phyloP scores from a whole-genome alignment of 2,113 vertebrate genomes.

The Lepidothrix coronata region DNA sequence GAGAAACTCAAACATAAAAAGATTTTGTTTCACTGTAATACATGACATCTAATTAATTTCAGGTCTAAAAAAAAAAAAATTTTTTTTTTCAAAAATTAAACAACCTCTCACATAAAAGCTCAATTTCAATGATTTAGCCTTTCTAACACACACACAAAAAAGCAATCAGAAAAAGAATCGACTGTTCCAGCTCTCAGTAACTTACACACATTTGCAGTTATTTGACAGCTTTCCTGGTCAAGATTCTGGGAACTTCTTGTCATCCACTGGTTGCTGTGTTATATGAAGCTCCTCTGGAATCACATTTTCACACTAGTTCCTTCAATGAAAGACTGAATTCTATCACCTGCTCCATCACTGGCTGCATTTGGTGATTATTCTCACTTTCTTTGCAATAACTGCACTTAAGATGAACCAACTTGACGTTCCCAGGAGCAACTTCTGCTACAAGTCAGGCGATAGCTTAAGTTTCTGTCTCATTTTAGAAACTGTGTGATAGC shows the following conservation, averaged over 20 bases:
- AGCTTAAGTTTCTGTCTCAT: not conserved
- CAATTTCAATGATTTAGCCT: not conserved
- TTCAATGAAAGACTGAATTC: not conserved
- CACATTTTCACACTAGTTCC: not conserved
- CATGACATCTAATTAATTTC: not conserved
- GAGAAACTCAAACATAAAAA: not conserved
- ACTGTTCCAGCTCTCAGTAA: not conserved
- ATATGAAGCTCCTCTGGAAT: not conserved
- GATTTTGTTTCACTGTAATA: not conserved
- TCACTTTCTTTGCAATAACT: not conserved
- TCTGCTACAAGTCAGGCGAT: not conserved
- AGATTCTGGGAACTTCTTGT: not conserved
- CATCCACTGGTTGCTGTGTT: not conserved
- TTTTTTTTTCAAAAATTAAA: not conserved
- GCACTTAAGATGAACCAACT: not conserved
- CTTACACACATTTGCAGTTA: not conserved
- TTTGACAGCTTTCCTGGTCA: not conserved
- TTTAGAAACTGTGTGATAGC: not conserved
- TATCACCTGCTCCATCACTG: not conserved
- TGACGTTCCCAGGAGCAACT: not conserved
- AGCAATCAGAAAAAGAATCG: not conserved
- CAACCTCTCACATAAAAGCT: not conserved
- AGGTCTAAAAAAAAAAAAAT: not conserved
- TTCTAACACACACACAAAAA: not conserved
- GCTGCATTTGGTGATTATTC: not conserved